Conservation (phyloP, 1,140 invertebrate genomes). For the Drosophila mojavensis region DNA sequence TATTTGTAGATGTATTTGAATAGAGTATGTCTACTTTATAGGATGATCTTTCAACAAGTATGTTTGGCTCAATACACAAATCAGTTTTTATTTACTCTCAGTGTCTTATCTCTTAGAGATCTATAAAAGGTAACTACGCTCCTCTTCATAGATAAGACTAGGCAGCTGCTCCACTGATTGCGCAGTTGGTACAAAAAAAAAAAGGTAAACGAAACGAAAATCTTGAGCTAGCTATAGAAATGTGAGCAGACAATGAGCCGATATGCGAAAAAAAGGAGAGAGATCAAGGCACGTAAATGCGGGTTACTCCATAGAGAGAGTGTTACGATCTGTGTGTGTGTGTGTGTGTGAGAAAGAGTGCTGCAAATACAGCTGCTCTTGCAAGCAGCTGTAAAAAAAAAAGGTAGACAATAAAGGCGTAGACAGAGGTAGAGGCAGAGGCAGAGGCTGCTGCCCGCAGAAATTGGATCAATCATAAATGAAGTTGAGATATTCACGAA, state of each 20-base stretch:
- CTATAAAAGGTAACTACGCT: neutral
- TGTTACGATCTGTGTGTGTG: neutral
- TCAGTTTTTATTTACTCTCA: neutral
- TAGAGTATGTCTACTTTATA: neutral
- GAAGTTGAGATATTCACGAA: conserved; percentile 34
- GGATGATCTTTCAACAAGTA: too few species aligned
- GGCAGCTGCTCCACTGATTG: conserved; percentile 4
- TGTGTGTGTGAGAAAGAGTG: conserved; percentile 16
- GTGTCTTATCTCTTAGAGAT: neutral
- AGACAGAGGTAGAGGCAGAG: neutral
- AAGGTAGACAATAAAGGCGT: conserved; percentile 6
- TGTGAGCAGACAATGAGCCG: conserved; percentile 35
- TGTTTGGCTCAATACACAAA: neutral
- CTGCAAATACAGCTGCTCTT: conserved; percentile 68
- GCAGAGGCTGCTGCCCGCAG: conserved; percentile 47
- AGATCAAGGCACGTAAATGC: conserved; percentile 37
- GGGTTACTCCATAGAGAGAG: conserved; percentile 14
- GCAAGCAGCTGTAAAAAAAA: conserved; percentile 24
- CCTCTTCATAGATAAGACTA: conserved; percentile 4
- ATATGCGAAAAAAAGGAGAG: conserved; percentile 48
- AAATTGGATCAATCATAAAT: conserved; percentile 73
- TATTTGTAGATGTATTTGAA: neutral
- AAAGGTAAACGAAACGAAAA: neutral
- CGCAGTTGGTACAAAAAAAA: neutral
- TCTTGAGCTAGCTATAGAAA: neutral